phyloP scores from a whole-genome alignment of 2,113 vertebrate genomes.

The Merops nubicus region DNA sequence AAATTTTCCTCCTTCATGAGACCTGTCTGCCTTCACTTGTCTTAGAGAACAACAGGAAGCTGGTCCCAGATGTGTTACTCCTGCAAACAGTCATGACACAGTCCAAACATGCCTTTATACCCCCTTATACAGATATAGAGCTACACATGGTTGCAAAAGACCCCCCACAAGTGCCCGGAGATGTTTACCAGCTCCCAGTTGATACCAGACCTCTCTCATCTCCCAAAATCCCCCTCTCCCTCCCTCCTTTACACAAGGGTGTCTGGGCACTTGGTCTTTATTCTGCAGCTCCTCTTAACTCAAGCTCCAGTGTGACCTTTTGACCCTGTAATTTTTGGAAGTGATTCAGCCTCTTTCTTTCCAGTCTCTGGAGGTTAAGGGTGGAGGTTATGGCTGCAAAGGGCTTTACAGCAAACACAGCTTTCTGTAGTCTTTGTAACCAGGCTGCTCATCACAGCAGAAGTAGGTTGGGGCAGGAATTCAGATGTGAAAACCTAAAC shows the following conservation, averaged over 20 bases:
- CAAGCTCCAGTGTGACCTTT: background rate
- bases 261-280: background rate
- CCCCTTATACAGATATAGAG: background rate
- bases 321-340: background rate
- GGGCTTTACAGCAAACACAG: background rate
- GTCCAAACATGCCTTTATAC: background rate
- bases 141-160: background rate
- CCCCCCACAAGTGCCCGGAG: background rate
- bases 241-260: background rate
- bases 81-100: background rate
- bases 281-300: background rate
- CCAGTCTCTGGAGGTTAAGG: background rate
- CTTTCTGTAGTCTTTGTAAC: background rate
- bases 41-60: background rate
- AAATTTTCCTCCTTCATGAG: background rate
- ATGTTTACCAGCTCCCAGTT: background rate
- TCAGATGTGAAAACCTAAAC: background rate
- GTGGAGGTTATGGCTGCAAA: background rate
- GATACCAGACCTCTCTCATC: background rate
- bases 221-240: background rate
- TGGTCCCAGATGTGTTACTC: background rate
- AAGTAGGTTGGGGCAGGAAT: background rate
- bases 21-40: background rate
- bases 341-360: background rate
- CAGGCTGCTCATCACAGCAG: accelerated